Evolutionary conservation across 2,797 vertebrate species (phyloP).

Genomic region (Artibeus lituratus): DNA sequence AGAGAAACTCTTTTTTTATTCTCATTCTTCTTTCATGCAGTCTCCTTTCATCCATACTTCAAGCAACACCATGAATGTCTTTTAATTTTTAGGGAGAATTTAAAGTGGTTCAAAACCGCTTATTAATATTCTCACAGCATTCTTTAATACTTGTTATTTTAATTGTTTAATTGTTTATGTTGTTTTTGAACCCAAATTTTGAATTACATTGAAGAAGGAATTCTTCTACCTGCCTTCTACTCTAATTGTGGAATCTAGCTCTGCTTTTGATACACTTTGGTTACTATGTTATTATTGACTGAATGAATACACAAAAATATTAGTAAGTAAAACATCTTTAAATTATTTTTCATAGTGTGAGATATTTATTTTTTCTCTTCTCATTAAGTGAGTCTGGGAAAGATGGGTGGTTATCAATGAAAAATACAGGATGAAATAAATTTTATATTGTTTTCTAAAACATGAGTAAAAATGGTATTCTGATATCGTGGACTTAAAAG

Average conservation of each 20-base stretch:
- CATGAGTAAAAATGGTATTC: background rate
- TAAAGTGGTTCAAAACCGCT: background rate
- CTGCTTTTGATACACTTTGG: background rate
- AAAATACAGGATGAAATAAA: background rate
- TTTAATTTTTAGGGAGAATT: background rate
- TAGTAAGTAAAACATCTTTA: background rate
- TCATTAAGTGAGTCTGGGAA: background rate
- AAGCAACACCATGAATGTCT: background rate
- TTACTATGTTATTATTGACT: background rate
- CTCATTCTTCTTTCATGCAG: background rate
- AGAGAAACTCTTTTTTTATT: background rate
- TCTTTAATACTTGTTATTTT: background rate
- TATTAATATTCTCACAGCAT: background rate
- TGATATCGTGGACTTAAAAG: background rate
- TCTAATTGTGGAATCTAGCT: background rate
- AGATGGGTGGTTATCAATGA: background rate
- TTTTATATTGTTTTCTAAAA: background rate
- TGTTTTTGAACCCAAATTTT: background rate
- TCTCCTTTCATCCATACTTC: background rate
- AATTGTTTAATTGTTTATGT: background rate
- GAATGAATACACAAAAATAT: background rate
- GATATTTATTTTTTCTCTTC: background rate
- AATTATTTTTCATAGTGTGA: background rate
- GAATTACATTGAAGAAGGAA: background rate
- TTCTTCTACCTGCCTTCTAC: background rate